Base-by-base conservation (phyloP, 1,140 invertebrate species). In the Andrena cerasifolii region DNA sequence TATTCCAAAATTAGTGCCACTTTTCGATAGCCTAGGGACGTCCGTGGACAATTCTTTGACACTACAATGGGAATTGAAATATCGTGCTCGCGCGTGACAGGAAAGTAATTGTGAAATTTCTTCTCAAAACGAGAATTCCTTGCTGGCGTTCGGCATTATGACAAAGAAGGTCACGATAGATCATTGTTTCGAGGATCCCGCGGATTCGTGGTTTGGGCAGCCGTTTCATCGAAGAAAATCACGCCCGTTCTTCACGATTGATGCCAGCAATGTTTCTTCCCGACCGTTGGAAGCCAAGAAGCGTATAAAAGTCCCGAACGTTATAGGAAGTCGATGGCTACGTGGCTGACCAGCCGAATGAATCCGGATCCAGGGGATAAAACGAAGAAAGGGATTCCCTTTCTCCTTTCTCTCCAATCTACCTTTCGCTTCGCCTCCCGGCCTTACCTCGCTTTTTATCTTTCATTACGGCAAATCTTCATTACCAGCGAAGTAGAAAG, bases 111-210 rank as follows among this genome's bases (percentile, higher is more conserved):
- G 24, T 16, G 14, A n/a, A 62, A 31, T 33, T 14, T n/a, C 36
- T n/a, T 33, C 33, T 26, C 12, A n/a, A 5, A 53, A 6, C 1
- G 26, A 14, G 12, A 10, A 28, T 40, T 56, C n/a, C 61, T n/a
- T 47, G 40, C 53, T 33, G 26, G 54, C 53, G 45, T 51, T 62
- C 26, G 33, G 24, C 14, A 14, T n/a, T 62, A 31, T 72, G 67
- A 66, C 67, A 71, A 63, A 36, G 54, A 45, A 66, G 45, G 45
- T 24, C 36, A 31, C 31, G 67, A 24, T 56, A 56, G 62, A 82
- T 79, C 53, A 85, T 85, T 86, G 83, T 82, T 86, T 86, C 76
- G 53, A 79, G 21, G 21, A 74, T 82, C 62, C 28, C 16, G 21
- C 24, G 12, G 49, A 45, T 40, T 49, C 62, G 49, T 53, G 47